Percentiles rank a stretch among this genome's conserved stretches.
Conservation (phyloP, 1,140 invertebrate species). For the Drosophila pandora region DNA sequence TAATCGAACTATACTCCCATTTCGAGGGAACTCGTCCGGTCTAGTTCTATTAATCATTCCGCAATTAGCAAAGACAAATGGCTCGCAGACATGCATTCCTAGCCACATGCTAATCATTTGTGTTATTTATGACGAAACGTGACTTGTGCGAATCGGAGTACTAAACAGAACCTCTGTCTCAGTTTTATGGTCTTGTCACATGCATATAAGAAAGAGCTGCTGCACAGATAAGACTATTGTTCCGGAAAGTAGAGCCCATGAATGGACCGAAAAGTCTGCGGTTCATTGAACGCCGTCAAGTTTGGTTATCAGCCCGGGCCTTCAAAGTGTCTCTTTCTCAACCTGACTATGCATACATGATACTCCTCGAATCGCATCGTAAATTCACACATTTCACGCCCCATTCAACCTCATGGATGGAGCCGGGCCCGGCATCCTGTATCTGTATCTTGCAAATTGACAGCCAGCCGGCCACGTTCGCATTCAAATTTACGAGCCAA, state of each 20-base stretch:
- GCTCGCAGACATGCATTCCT: conserved; percentile 10
- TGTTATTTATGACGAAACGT: conserved; percentile 66
- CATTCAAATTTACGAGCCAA: conserved; percentile 67
- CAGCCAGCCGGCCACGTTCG: conserved; percentile 68
- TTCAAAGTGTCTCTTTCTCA: conserved; percentile 24
- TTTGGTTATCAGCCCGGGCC: conserved; percentile 19
- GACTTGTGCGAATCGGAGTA: conserved; percentile 44
- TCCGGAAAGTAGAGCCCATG: conserved; percentile 1
- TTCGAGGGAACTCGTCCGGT: not conserved
- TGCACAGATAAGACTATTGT: conserved; percentile 2
- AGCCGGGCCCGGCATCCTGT: conserved; percentile 56
- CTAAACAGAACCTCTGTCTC: conserved; percentile 12
- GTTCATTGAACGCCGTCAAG: conserved; percentile 70
- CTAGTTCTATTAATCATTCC: conserved; percentile 17
- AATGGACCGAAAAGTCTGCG: conserved; percentile 24
- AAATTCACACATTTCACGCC: conserved; percentile 76
- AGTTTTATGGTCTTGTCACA: conserved; percentile 5
- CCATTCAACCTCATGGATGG: conserved; percentile 52
- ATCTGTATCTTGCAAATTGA: conserved; percentile 60
- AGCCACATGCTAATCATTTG: conserved; percentile 60
- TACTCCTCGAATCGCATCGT: conserved; percentile 51
- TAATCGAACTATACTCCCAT: not conserved
- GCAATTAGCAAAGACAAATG: conserved; percentile 20
- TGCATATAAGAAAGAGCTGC: conserved; percentile 4
- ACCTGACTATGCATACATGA: conserved; percentile 37